Conservation (phyloP, 2,113 vertebrate genomes). For the Pantherophis guttatus region DNA sequence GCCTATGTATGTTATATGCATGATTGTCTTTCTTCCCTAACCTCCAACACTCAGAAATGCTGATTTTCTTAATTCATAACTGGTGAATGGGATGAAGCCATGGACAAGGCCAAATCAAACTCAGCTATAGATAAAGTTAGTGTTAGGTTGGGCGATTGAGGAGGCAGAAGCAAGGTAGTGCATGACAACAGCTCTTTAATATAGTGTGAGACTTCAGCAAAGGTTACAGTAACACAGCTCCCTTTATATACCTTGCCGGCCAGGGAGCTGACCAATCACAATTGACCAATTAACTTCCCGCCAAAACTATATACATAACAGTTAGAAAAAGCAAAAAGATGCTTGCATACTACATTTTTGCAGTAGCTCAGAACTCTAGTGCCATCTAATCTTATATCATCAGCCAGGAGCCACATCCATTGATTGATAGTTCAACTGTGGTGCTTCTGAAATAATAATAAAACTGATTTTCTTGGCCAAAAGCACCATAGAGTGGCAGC, state of each 20-base stretch:
- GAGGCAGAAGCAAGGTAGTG: no score
- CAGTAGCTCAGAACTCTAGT: not conserved
- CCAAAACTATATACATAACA: no score
- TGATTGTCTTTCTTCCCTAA: not conserved
- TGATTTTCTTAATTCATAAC: not conserved
- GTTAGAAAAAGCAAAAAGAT: not conserved
- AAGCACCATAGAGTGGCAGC: not conserved
- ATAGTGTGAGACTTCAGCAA: no score
- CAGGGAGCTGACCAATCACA: no score
- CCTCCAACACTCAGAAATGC: not conserved
- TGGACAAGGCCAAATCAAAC: not conserved
- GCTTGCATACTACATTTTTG: not conserved
- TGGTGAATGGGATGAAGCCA: not conserved
- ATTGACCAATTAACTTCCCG: no score
- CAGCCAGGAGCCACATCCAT: not conserved
- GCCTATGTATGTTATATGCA: not conserved
- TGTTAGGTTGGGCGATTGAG: no score
- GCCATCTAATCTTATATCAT: not conserved
- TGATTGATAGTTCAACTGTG: not conserved
- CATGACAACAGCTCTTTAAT: no score
- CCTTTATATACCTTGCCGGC: no score
- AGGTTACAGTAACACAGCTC: no score
- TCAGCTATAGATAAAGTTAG: not conserved
- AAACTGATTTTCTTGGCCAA: not conserved
- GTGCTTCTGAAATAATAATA: not conserved